Percentiles rank a stretch among this genome's conserved stretches.
These are phyloP conservation scores for Microdon myrmicae DNA, from an alignment of 2,888 invertebrate species.

Conservation along the genomic window DNA sequence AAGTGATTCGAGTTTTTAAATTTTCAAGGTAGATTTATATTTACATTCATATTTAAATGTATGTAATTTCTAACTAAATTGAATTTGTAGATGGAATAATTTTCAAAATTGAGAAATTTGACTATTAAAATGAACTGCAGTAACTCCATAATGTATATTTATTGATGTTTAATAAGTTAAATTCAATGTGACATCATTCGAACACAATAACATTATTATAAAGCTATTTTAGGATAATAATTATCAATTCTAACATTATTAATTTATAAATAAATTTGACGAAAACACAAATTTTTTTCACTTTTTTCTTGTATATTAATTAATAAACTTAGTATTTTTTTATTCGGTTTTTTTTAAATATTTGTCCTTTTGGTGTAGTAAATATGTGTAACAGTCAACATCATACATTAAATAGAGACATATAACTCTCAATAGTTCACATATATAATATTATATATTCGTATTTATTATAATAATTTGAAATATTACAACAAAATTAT, in stretches of 20 bases:
- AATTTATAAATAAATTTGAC: too few species aligned
- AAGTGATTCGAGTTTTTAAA: slow-evolving; percentile 14
- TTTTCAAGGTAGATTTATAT: slow-evolving; percentile 16
- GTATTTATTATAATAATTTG: slow-evolving; percentile 1
- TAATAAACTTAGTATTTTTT: slow-evolving; percentile 13
- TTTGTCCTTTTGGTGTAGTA: slow-evolving; percentile 17
- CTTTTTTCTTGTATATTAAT: slow-evolving; percentile 28
- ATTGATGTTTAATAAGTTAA: slow-evolving; percentile 51
- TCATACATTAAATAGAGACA: slow-evolving; percentile 33
- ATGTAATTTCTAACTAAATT: too few species aligned
- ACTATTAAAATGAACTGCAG: too few species aligned
- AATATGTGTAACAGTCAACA: slow-evolving; percentile 48
- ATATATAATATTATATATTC: slow-evolving; percentile 10
- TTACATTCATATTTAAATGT: slow-evolving; percentile 9
- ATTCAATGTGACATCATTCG: slow-evolving; percentile 58
- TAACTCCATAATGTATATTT: not conserved
- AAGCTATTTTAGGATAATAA: not conserved
- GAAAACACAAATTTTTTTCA: slow-evolving; percentile 2
- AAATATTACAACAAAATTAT: slow-evolving; percentile 6
- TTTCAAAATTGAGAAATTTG: too few species aligned
- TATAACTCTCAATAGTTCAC: slow-evolving; percentile 18
- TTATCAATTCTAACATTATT: too few species aligned
- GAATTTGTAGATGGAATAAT: too few species aligned
- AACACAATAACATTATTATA: slow-evolving; percentile 3
- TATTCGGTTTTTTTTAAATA: slow-evolving; percentile 20